Base-by-base conservation (phyloP, 2,888 invertebrate genomes). In the Catocala nupta region DNA sequence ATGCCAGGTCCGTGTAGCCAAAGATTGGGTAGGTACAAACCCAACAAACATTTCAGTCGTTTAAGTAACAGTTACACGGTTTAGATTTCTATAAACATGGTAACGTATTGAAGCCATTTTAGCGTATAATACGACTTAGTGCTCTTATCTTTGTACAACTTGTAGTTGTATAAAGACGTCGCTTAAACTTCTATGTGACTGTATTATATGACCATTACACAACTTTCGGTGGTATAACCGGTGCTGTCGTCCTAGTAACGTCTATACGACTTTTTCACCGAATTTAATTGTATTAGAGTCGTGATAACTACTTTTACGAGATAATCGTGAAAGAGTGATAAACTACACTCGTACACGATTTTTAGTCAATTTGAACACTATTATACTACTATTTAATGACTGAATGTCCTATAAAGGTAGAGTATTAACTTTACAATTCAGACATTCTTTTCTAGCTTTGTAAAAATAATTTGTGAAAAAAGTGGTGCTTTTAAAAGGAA, bases 101-200 rank as follows among this genome's bases (percentile, higher is more conserved):
- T n/a, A n/a, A n/a, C 47, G 47, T 47, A 11, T 47, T 12, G 13
- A 47, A n/a, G 7, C 12, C 9, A 12, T 47, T 47, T 47, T 47
- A 47, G n/a, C 47, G 47, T 47, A 12, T 47, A 47, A 47, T 47
- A 47, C 47, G 47, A 47, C 13, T 5, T 51, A 51, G 10, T 36
- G 36, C 51, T 51, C 36, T 51, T 36, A 36, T 51, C 51, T 36
- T 36, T 36, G 7, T 36, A 36, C 36, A 36, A 36, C 36, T 36
- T 5, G 36, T 36, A 36, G 36, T 36, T n/a, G n/a, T n/a, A n/a
- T n/a, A n/a, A n/a, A n/a, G n/a, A n/a, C n/a, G n/a, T n/a, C n/a
- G n/a, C n/a, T n/a, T n/a, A n/a, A n/a, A n/a, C 53, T 53, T 53
- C 53, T 53, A 51, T 51, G 25, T 9, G 39, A 42, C 53, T 53